Evolutionary conservation across 2,113 vertebrate genomes (phyloP).

Genomic region (Sturnus vulgaris): DNA sequence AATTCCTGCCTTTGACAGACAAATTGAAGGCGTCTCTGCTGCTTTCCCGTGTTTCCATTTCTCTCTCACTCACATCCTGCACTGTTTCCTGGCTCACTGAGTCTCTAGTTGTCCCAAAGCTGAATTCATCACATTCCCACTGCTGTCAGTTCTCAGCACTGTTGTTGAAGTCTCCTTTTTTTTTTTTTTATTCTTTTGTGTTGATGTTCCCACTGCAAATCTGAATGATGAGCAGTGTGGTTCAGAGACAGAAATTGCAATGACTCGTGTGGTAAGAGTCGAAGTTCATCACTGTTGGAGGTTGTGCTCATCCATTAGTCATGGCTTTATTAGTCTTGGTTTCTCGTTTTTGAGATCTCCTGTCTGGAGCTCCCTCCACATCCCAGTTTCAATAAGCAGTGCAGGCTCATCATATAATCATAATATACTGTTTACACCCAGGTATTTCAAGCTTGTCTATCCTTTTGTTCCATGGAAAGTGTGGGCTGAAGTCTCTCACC

Average conservation of each 20-base stretch:
- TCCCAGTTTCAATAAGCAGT: neutral
- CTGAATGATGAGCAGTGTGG: neutral
- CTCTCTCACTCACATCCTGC: neutral
- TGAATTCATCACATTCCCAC: neutral
- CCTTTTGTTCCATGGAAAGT: neutral
- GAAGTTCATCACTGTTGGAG: neutral
- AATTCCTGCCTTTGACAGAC: neutral
- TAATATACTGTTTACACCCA: neutral
- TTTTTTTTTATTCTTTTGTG: neutral
- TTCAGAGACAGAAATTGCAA: neutral
- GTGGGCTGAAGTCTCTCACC: neutral
- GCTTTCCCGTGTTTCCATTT: neutral
- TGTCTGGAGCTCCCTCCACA: neutral
- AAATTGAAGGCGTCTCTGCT: neutral
- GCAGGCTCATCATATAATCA: neutral
- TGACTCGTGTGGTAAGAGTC: neutral
- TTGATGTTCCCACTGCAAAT: neutral
- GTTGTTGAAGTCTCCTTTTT: neutral
- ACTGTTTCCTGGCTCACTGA: neutral
- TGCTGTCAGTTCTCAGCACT: neutral
- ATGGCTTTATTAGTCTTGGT: neutral
- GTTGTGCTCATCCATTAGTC: neutral
- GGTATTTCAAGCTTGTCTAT: neutral
- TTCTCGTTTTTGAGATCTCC: neutral
- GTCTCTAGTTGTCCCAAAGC: neutral